Evolutionary conservation across 2,888 invertebrate genomes (phyloP).

Genomic region (Achlya flavicornis): DNA sequence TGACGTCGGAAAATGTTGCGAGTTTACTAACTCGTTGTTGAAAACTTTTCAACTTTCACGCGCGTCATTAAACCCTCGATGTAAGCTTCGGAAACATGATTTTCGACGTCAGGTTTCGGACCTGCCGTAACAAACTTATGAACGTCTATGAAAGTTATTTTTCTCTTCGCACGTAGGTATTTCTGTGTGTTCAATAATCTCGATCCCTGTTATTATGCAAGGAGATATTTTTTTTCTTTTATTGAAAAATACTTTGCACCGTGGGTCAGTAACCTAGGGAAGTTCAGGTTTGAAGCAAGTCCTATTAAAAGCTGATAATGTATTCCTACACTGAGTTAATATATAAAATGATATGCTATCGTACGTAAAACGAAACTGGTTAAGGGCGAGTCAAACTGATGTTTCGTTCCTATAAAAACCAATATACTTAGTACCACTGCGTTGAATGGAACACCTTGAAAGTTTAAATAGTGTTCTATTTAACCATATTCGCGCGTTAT

Average conservation of each 20-base stretch:
- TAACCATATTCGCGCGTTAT: not conserved
- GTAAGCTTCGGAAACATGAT: not conserved
- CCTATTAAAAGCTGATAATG: not conserved
- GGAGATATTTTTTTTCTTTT: not conserved
- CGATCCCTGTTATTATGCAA: not conserved
- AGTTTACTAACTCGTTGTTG: not conserved
- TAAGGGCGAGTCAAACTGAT: not conserved
- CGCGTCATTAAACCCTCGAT: not conserved
- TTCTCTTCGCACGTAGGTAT: not conserved
- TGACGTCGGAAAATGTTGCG: not conserved
- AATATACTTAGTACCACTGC: too few relatives aligned
- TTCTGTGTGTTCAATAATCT: not conserved
- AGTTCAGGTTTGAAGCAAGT: not conserved
- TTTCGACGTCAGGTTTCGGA: not conserved
- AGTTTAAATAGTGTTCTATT: not conserved
- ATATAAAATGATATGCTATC: slow-evolving; percentile 1
- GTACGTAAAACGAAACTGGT: not conserved
- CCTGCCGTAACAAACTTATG: not conserved
- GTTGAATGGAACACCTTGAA: not conserved
- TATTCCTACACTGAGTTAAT: not conserved
- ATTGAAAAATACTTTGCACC: not conserved
- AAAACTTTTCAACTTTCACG: not conserved
- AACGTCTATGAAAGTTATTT: not conserved
- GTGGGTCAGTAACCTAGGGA: slow-evolving; percentile 2
- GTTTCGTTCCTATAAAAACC: too few relatives aligned